phyloP scores from a whole-genome alignment of 2,113 vertebrate genomes.

The Amblyornis subalaris region DNA sequence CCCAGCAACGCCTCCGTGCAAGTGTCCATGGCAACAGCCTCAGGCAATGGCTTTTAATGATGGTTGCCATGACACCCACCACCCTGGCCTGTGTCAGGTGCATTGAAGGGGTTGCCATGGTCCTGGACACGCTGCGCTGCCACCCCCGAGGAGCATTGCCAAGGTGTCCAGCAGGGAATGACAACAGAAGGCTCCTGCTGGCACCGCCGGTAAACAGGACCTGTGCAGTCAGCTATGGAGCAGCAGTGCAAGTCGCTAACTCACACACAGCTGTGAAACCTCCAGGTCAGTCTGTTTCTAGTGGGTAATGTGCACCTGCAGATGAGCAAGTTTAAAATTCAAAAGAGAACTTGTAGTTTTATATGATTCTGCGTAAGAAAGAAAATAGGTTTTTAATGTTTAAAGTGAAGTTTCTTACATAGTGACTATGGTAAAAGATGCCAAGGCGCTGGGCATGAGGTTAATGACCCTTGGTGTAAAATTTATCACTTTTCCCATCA shows the following conservation, averaged over 20 bases:
- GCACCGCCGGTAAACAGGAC: background rate
- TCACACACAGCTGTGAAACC: background rate
- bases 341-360: background rate
- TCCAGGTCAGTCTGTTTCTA: background rate
- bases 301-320: background rate
- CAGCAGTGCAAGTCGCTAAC: background rate
- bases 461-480: background rate
- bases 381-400: background rate
- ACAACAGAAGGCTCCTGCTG: background rate
- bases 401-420: background rate
- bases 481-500: background rate
- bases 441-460: background rate
- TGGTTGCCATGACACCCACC: background rate
- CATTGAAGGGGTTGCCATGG: rapidly evolving
- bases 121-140: background rate
- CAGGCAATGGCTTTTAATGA: rapidly evolving
- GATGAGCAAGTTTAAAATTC: background rate
- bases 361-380: background rate
- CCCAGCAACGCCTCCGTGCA: background rate
- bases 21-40: background rate
- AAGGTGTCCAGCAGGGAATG: background rate
- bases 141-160: background rate
- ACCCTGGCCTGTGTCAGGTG: rapidly evolving
- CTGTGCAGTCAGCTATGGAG: background rate
- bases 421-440: background rate